Evolutionary conservation across 2,797 vertebrate species (phyloP), one percentile per base, ranked within the genome.

Genomic region (Decapterus maruadsi): DNA sequence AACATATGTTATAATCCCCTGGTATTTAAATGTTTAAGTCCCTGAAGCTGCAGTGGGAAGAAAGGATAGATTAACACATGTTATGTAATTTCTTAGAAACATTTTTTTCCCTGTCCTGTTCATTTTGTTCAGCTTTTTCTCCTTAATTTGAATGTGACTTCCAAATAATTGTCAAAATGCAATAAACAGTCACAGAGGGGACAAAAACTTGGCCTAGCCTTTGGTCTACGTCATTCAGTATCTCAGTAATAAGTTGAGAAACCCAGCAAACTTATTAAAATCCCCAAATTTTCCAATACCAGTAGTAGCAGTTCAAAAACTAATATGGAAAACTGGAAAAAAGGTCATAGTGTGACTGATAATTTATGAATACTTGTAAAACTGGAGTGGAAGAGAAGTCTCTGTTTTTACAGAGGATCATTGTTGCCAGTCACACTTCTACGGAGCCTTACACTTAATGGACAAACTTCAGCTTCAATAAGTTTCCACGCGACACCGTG

Each of bases 291-390:
- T 83, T 78, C 80, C 76, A 73, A 71, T 19, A 77, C 73, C 77
- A 85, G 80, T 26, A 26, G 26, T 26, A 26, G 31, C 6, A 84
- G 64, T 34, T 34, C 31, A 34, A 34, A 45, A 81, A 70, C 63
- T 82, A 89, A 87, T 77, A 85, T 82, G 78, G 79, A 91, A 91
- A 91, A 88, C 26, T 84, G 75, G 61, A 77, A 86, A 80, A 79
- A 85, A 79, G 59, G 68, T 67, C 5, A 38, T 4, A 57, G 65
- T 68, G 61, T 83, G 83, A 87, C 75, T 82, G 64, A 82, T 82
- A 26, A 81, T 90, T 87, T 75, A 85, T 55, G 40, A 78, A 89
- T 42, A 42, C 73, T 85, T 78, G 74, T 85, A 82, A 89, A 90
- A 86, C 53, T 46, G 19, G 34, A 78, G 36, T 86, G 54, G 86